Conservation (phyloP, 2,113 vertebrate species). For the Melanocharis versteri region DNA sequence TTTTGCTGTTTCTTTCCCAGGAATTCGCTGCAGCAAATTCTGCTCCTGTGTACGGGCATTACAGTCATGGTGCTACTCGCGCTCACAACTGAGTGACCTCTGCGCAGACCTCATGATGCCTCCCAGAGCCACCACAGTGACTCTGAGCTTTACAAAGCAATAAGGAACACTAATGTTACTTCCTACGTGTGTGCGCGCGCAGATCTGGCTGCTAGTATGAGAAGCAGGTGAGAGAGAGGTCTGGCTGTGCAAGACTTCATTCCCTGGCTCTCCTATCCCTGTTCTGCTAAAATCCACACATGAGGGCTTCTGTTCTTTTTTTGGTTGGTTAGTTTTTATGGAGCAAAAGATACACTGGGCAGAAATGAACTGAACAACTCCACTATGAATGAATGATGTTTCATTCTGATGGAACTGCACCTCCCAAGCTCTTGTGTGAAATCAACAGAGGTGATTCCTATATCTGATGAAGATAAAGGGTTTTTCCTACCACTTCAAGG, state of each 20-base stretch:
- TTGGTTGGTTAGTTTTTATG: background rate
- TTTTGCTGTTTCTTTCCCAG: conserved; percentile 67
- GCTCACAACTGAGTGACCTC: conserved; percentile 75
- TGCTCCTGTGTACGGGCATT: conserved; percentile 86
- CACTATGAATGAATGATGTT: background rate
- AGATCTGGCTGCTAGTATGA: conserved; percentile 51
- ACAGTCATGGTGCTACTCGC: conserved; percentile 89
- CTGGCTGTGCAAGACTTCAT: conserved; percentile 29
- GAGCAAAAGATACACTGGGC: conserved; percentile 17
- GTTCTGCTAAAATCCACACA: conserved; percentile 49
- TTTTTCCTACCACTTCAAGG: background rate
- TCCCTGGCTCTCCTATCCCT: conserved; percentile 49
- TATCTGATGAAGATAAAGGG: background rate
- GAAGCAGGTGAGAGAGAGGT: conserved; percentile 47
- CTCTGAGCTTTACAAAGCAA: conserved; percentile 64
- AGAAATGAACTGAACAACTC: background rate
- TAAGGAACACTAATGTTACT: conserved; percentile 61
- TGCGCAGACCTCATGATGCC: conserved; percentile 5
- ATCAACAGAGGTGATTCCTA: background rate
- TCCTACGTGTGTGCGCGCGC: background rate
- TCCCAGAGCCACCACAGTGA: conserved; percentile 38
- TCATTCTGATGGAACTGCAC: background rate
- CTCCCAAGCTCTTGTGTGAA: background rate
- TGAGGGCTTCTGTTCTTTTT: background rate
- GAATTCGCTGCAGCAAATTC: conserved; percentile 86